A percentile compares a stretch with the other conserved stretches of the same genome.
phyloP scores from a whole-genome alignment of 2,888 invertebrate genomes.

The Coecobrya sp. region DNA sequence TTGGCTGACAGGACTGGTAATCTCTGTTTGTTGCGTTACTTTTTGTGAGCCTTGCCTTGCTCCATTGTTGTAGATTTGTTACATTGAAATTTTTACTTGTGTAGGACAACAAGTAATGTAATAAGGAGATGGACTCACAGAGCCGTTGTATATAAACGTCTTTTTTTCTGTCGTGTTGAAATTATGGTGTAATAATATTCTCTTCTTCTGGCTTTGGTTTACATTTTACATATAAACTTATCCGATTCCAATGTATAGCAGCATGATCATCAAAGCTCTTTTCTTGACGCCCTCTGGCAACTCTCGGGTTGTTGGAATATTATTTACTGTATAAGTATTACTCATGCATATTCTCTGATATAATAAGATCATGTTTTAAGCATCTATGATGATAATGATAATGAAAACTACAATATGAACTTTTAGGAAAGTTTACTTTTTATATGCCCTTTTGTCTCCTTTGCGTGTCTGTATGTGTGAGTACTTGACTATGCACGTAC shows the following conservation, averaged over 20 bases:
- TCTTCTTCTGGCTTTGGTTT: background rate
- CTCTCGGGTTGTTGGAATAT: background rate
- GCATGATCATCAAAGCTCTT: background rate
- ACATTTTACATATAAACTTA: background rate
- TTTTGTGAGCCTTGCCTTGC: background rate
- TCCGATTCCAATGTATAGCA: background rate
- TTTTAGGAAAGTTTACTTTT: slow-evolving; percentile 31
- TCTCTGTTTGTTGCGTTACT: background rate
- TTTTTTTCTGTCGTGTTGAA: background rate
- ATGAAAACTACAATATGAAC: slow-evolving; percentile 1
- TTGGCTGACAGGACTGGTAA: background rate
- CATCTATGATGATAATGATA: slow-evolving; percentile 31
- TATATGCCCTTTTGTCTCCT: background rate
- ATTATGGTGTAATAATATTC: background rate
- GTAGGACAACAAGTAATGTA: background rate
- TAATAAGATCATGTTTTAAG: too few species aligned
- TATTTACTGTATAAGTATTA: background rate
- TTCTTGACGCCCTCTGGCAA: slow-evolving; percentile 52
- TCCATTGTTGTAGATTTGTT: slow-evolving; percentile 26
- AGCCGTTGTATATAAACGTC: background rate
- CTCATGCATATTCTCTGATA: background rate
- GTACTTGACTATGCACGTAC: background rate
- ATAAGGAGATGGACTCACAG: too few species aligned
- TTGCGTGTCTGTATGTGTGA: background rate
- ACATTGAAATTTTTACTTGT: background rate